Evolutionary conservation across 2,888 invertebrate genomes (phyloP).

Genomic region (Tineola bisselliella): DNA sequence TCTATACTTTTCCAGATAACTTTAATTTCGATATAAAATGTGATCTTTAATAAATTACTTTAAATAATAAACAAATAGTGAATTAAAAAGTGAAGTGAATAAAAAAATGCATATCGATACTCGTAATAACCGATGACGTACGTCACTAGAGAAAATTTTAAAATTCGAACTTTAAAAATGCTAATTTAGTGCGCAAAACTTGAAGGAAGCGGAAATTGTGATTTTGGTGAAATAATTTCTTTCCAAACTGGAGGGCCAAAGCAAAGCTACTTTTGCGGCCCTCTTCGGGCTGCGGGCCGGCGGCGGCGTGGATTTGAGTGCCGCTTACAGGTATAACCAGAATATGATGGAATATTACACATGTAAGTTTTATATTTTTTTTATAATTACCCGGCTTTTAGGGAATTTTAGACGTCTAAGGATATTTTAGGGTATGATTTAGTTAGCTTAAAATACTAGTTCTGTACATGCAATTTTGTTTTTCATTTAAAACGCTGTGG

Average conservation of each 20-base stretch:
- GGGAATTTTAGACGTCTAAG: too few relatives aligned
- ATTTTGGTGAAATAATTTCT: constrained; percentile 20
- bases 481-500: too few relatives aligned
- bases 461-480: too few relatives aligned
- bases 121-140: neutral
- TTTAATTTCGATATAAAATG: too few relatives aligned
- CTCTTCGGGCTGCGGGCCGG: constrained; percentile 72
- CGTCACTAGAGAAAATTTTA: neutral
- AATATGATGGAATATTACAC: constrained; percentile 99
- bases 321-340: constrained; percentile 95
- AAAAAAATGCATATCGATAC: neutral
- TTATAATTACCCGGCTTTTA: too few relatives aligned
- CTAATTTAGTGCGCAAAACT: neutral
- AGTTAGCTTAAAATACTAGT: too few relatives aligned
- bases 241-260: constrained; percentile 72
- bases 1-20: too few relatives aligned
- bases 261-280: constrained; percentile 74
- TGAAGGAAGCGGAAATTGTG: constrained; percentile 18
- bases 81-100: neutral
- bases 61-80: too few relatives aligned
- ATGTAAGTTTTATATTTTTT: constrained; percentile 76
- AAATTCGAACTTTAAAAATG: neutral
- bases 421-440: too few relatives aligned
- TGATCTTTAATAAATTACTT: too few relatives aligned
- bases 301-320: constrained; percentile 88